phyloP scores from a whole-genome alignment of 1,140 invertebrate genomes.

The Cherax quadricarinatus region DNA sequence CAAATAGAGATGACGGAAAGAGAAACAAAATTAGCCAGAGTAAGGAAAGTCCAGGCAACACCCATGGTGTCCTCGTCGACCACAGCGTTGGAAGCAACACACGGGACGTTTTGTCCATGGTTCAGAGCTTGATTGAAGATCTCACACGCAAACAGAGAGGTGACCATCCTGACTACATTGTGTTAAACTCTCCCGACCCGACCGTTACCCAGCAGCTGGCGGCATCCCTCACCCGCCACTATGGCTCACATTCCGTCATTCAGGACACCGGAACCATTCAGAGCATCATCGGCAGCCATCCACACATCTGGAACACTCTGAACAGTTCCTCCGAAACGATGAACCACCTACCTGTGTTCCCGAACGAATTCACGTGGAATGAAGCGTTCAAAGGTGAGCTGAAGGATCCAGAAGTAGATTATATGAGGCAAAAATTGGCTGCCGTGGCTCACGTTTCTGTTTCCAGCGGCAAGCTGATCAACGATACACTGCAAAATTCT shows the following conservation, averaged over 20 bases:
- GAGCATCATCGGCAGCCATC: background rate
- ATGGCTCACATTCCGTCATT: slow-evolving; percentile 25
- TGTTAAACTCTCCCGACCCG: slow-evolving; percentile 33
- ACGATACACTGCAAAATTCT: slow-evolving; percentile 1
- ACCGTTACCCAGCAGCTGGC: slow-evolving; percentile 19
- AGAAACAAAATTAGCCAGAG: background rate
- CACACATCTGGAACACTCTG: too few relatives aligned
- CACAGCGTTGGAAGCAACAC: background rate
- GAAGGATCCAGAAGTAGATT: background rate
- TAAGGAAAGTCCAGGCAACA: background rate
- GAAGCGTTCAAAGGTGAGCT: background rate
- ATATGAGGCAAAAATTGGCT: slow-evolving; percentile 29
- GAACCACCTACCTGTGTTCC: slow-evolving; percentile 20
- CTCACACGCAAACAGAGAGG: slow-evolving; percentile 19
- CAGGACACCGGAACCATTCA: slow-evolving; percentile 12
- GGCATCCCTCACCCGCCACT: slow-evolving; percentile 25
- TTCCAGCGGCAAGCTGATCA: slow-evolving; percentile 18
- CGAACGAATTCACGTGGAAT: background rate
- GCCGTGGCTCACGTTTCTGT: slow-evolving; percentile 31
- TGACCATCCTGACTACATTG: slow-evolving; percentile 27
- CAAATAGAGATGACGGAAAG: background rate
- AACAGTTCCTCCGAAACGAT: background rate
- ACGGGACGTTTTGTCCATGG: slow-evolving; percentile 4
- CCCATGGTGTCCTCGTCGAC: background rate
- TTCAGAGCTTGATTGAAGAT: slow-evolving; percentile 37